Conservation (phyloP, 2,113 vertebrate genomes). For the Aldabrachelys gigantea region DNA sequence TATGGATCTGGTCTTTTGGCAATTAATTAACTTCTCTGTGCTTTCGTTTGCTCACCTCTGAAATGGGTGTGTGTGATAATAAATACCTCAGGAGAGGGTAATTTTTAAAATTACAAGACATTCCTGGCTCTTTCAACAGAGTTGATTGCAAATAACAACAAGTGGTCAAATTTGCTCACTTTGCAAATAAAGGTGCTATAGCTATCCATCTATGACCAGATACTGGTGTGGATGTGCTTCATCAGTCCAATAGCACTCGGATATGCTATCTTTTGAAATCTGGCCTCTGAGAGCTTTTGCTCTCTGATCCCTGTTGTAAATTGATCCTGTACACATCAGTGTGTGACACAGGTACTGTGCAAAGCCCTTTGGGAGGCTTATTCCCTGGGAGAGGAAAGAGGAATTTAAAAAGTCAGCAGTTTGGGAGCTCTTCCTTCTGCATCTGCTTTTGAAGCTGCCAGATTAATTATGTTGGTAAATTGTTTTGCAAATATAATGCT, state of each 20-base stretch:
- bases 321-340: neutral
- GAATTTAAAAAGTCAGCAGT: neutral
- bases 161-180: neutral
- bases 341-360: neutral
- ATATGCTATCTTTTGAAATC: neutral
- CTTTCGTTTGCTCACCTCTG: neutral
- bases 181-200: neutral
- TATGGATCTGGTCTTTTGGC: neutral
- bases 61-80: neutral
- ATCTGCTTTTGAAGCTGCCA: neutral
- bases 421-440: neutral
- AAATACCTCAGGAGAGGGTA: neutral
- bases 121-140: neutral
- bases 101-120: neutral
- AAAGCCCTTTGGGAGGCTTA: conserved; percentile 8
- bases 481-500: neutral
- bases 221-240: neutral
- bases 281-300: neutral
- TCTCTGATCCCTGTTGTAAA: neutral
- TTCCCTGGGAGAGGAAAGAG: neutral
- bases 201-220: neutral
- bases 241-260: neutral
- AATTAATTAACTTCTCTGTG: neutral
- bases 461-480: neutral
- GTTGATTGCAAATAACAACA: neutral